Evolutionary conservation across 92 coral and sea anemone species (phyloP), one percentile per base, ranked within the genome.

Genomic region (Plumapathes pennacea): DNA sequence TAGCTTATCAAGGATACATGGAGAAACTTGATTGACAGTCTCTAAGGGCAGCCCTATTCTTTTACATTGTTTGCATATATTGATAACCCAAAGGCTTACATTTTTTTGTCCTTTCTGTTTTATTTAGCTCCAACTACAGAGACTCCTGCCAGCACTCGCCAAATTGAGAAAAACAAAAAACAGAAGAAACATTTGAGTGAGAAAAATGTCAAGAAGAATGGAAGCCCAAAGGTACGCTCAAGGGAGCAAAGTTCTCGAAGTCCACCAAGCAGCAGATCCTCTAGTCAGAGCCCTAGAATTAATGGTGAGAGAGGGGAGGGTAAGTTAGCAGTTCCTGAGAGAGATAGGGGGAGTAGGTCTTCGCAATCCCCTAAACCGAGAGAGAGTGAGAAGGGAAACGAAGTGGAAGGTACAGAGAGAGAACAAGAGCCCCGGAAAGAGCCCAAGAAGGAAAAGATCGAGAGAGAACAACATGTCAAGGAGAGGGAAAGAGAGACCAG

Each of bases 341-440:
- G 48, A 21, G 76, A 69, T 32, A 71, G 69, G 49, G 62, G 56
- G 3, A 71, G 74, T n/a, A 64, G 75, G 18, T 80, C 86, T 10
- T n/a, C n/a, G n/a, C n/a, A n/a, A n/a, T n/a, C n/a, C n/a, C 86
- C 86, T 21, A 80, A 80, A 58, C 67, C 69, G 3, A 67, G 18
- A 31, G 81, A 80, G 25, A 75, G 80, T 14, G 75, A 80, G 47
- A 80, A 72, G 43, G 65, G 65, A 52, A 64, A 32, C 34, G 80
- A 72, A 36, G 44, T 31, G 12, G 75, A 71, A 17, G n/a, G n/a
- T n/a, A 69, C 71, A 27, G 71, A 71, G 15, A 42, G 41, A 40
- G 76, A 69, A 48, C 46, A 32, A 32, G 60, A n/a, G n/a, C n/a
- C n/a, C n/a, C n/a, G 25, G 20, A 48, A 21, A 15, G 26, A 48